Base-by-base conservation (phyloP, 2,888 invertebrate genomes). In the Oscheius sp. region DNA sequence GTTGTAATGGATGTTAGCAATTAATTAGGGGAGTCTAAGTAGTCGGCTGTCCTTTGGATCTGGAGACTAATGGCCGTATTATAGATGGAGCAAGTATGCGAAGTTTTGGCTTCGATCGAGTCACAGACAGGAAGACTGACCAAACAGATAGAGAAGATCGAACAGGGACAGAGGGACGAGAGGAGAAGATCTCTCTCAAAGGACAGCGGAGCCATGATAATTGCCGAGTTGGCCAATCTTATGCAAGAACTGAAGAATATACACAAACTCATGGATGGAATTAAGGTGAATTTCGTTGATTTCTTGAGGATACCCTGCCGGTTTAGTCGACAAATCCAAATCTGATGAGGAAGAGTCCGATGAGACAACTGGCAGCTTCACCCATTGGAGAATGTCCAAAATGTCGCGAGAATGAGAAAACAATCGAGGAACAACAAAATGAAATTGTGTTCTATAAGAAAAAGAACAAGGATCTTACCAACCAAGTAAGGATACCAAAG, bases 401-500 rank as follows among this genome's bases (percentile, higher is more conserved):
- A 18, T 83, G 83, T 73, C 80, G 73, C 63, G 81, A 77, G 73
- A 79, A 75, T 45, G 73, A 76, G 43, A 73, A 74, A 64, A 74
- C 27, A 13, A 76, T 82, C 71, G 81, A 81, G 7, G 79, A 80
- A 55, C 81, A 81, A 70, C 68, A 74, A 45, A 77, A 82, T 58
- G 81, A 81, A 55, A 81, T 83, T 56, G 56, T 70, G 13, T 84
- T 84, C 70, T 87, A 87, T 75, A 87, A 87, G 64, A 87, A 87
- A 83, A 87, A 87, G 77, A 87, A 87, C 77, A 86, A 85, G 72
- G 87, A 87, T 72, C 74, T 87, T 21, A 87, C 87, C 6, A 85
- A 88, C 29, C 87, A 88, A 70, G 83, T 88, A 9, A 12, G 73
- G 70, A 56, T 63, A 72, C n/a, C n/a, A n/a, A n/a, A n/a, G n/a